These are phyloP conservation scores for Heliocidaris tuberculata DNA, from an alignment of 35 echinoderm and acorn worm species.

Conservation along the genomic window DNA sequence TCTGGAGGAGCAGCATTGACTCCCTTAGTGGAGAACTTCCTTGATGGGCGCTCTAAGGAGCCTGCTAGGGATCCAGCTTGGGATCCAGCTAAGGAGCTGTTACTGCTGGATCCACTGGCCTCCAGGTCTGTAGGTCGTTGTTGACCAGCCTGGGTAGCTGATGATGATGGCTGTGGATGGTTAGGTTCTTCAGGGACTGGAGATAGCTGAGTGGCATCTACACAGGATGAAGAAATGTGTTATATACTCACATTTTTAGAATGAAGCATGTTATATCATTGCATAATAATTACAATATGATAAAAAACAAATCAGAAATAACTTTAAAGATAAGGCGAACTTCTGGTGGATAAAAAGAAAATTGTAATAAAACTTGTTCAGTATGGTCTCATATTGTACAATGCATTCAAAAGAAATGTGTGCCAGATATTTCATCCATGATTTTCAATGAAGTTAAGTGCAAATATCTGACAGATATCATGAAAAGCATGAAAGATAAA, in stretches of 20 bases:
- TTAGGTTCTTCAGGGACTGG: slow-evolving; percentile 19
- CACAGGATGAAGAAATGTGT: neutral
- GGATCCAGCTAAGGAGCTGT: slow-evolving; percentile 48
- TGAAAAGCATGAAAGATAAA: no score
- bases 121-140: neutral
- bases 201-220: neutral
- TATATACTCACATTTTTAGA: neutral
- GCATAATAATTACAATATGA: no score
- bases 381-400: no score
- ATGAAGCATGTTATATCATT: no score
- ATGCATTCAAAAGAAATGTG: no score
- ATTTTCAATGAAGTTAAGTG: no score
- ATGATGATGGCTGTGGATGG: neutral
- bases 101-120: slow-evolving; percentile 42
- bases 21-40: slow-evolving; percentile 76
- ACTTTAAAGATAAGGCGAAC: no score
- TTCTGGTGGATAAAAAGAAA: no score
- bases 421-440: no score
- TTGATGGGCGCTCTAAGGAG: slow-evolving; percentile 50
- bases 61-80: neutral
- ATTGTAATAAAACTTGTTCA: no score
- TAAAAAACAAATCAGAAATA: no score
- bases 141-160: slow-evolving; percentile 22
- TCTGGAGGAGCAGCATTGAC: slow-evolving; percentile 68
- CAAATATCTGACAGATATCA: no score